phyloP scores from a whole-genome alignment of 1,140 invertebrate genomes.

The Metaphire vulgaris region DNA sequence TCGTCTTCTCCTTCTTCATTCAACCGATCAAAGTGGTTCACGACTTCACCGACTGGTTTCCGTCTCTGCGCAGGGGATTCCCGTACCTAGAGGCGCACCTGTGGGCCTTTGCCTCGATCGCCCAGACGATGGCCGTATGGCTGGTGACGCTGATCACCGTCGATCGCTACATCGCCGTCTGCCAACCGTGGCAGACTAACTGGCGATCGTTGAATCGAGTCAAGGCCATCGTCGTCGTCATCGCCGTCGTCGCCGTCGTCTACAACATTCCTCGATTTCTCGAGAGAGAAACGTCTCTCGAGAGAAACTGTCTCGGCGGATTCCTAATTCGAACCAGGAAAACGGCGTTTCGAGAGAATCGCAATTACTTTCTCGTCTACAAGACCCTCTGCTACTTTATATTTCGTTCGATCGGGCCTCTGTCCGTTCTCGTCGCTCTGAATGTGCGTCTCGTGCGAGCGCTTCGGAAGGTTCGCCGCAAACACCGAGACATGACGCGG shows the following conservation, averaged over 20 bases:
- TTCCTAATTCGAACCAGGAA: background rate
- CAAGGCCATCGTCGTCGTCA: background rate
- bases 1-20: background rate
- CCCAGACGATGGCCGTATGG: background rate
- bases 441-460: background rate
- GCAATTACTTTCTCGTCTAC: background rate
- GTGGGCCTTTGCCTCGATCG: background rate
- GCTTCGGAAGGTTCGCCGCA: background rate
- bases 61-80: background rate
- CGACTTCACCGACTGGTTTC: background rate
- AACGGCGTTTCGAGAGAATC: background rate
- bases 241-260: background rate
- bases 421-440: background rate
- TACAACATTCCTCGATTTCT: background rate
- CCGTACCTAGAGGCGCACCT: background rate
- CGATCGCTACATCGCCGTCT: background rate
- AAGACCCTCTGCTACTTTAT: background rate
- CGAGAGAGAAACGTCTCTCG: background rate
- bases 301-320: background rate
- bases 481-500: constrained; percentile 20
- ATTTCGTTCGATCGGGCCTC: background rate
- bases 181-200: background rate
- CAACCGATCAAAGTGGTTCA: background rate
- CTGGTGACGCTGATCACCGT: background rate
- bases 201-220: background rate